These are phyloP conservation scores for Axis porcinus DNA, from an alignment of 2,113 vertebrate species.

Conservation along the genomic window DNA sequence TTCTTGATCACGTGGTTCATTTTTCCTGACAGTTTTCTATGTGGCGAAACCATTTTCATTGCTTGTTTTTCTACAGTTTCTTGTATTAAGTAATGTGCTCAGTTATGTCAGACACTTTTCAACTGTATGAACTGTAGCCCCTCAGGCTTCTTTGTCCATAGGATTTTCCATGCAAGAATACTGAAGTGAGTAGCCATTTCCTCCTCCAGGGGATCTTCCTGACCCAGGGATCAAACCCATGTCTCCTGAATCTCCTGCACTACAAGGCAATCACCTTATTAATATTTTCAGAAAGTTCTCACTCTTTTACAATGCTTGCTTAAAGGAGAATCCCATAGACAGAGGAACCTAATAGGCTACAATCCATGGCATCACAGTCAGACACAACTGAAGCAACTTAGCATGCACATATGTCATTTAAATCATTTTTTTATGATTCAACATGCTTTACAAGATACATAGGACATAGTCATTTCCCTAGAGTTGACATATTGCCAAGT, in stretches of 20 bases:
- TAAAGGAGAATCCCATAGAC: neutral
- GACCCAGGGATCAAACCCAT: neutral
- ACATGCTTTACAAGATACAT: neutral
- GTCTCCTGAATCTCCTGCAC: neutral
- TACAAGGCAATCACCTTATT: neutral
- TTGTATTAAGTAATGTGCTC: neutral
- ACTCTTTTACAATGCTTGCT: neutral
- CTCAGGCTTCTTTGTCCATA: neutral
- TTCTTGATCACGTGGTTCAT: fast-evolving
- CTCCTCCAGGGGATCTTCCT: neutral
- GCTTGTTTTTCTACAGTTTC: neutral
- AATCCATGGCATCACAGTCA: neutral
- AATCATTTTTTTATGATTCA: neutral
- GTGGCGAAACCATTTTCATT: neutral
- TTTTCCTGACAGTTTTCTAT: neutral
- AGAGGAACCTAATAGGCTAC: neutral
- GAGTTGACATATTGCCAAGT: neutral
- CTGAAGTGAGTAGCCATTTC: neutral
- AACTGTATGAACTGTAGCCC: neutral
- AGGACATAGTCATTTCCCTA: neutral
- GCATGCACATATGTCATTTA: neutral
- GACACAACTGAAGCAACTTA: neutral
- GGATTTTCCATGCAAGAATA: neutral
- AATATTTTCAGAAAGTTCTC: neutral
- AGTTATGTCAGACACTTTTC: neutral